phyloP scores from a whole-genome alignment of 2,797 vertebrate species.

The Tenualosa ilisha region DNA sequence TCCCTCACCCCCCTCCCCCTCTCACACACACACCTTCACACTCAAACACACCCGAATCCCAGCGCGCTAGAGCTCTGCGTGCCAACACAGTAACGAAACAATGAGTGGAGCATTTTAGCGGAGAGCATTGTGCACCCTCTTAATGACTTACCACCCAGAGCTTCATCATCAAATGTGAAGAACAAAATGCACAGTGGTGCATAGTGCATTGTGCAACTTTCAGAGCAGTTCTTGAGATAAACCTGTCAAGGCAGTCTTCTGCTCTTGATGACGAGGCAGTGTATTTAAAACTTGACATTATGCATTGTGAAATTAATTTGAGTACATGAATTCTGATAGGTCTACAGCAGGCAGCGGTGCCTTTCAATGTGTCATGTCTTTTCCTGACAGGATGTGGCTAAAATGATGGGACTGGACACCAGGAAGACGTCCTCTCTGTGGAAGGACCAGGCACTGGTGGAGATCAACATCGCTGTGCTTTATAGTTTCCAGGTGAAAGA shows the following conservation, averaged over 20 bases:
- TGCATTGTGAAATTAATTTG: slow-evolving; percentile 1
- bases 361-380: not conserved
- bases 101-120: not conserved
- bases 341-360: not conserved
- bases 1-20: not conserved
- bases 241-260: not conserved
- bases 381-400: slow-evolving; percentile 87
- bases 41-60: not conserved
- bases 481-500: slow-evolving; percentile 90
- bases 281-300: not conserved
- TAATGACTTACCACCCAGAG: not conserved
- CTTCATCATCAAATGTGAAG: not conserved
- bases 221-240: not conserved
- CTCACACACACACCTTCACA: not conserved
- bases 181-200: not conserved
- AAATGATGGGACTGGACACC: slow-evolving; percentile 91
- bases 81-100: not conserved
- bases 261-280: not conserved
- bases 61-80: not conserved
- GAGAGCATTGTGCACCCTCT: not conserved
- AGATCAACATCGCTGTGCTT: slow-evolving; percentile 96
- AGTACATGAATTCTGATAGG: not conserved
- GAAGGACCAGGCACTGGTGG: slow-evolving; percentile 97
- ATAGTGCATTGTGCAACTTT: not conserved
- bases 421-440: slow-evolving; percentile 94